Percentiles rank a stretch among this genome's conserved stretches.
phyloP scores from a whole-genome alignment of 2,888 invertebrate species.

The Pycnomerus fuliginosus region DNA sequence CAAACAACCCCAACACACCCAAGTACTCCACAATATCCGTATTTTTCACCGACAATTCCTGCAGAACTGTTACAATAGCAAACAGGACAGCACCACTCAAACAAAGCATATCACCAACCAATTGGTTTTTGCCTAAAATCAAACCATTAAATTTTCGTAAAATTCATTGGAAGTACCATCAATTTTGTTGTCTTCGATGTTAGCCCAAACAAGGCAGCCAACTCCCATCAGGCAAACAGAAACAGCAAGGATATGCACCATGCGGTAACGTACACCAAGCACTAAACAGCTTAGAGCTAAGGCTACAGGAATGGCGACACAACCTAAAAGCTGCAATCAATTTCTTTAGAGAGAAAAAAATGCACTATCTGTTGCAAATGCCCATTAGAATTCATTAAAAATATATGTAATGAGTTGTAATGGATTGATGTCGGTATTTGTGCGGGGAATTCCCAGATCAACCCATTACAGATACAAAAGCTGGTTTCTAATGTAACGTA shows the following conservation, averaged over 20 bases:
- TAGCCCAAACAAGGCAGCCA: conserved; percentile 80
- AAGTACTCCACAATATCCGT: conserved; percentile 78
- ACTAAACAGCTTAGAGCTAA: conserved; percentile 75
- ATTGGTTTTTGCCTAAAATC: conserved; percentile 68
- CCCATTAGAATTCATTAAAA: no score
- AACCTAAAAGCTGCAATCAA: conserved; percentile 77
- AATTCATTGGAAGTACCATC: no score
- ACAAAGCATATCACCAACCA: conserved; percentile 82
- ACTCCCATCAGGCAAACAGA: conserved; percentile 79
- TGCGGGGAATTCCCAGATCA: no score
- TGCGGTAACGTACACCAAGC: conserved; percentile 71
- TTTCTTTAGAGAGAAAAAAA: no score
- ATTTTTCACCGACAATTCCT: conserved; percentile 80
- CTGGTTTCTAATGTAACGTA: no score
- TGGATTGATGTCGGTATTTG: no score
- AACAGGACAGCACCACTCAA: conserved; percentile 75
- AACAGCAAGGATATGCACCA: conserved; percentile 77
- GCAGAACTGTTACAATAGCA: conserved; percentile 76
- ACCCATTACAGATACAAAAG: no score
- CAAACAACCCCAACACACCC: conserved; percentile 78
- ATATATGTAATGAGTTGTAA: no score
- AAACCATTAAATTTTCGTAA: conserved; percentile 3
- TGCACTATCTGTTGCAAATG: no score
- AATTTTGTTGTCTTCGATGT: conserved; percentile 70
- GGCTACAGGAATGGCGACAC: conserved; percentile 82